These are phyloP conservation scores for Allygus modestus DNA, from an alignment of 2,888 invertebrate species.

Conservation along the genomic window DNA sequence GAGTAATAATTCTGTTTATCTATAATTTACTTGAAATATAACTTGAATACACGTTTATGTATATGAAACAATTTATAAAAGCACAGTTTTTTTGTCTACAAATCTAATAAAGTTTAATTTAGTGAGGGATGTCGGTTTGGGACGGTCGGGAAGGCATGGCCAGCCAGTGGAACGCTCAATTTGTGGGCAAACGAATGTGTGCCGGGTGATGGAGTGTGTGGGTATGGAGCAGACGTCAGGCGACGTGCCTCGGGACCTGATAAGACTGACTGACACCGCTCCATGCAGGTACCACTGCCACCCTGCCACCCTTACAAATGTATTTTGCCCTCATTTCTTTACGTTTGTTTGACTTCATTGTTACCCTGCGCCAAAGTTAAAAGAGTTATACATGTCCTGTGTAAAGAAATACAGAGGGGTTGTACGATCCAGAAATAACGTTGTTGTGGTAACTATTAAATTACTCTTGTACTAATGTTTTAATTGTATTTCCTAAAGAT, in stretches of 20 bases:
- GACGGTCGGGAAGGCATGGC: not conserved
- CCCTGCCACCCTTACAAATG: conserved; percentile 7
- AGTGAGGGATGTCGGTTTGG: not conserved
- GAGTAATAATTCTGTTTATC: no score
- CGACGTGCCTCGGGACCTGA: not conserved
- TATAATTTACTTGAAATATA: no score
- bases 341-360: conserved; percentile 38
- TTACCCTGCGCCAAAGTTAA: not conserved
- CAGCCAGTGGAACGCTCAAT: conserved; percentile 41
- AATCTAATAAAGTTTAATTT: not conserved
- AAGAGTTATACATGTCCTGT: not conserved
- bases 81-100: no score
- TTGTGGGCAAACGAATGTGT: conserved; percentile 46
- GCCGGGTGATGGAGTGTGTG: conserved; percentile 1
- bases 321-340: conserved; percentile 3
- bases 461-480: no score
- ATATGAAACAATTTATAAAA: not conserved
- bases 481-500: no score
- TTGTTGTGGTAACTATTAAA: no score
- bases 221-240: not conserved
- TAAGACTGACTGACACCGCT: conserved; percentile 18
- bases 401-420: not conserved
- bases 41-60: not conserved
- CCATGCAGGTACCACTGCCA: conserved; percentile 23
- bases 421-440: no score